Percentiles rank a stretch among this genome's conserved stretches.
Evolutionary conservation across 1,140 invertebrate species (phyloP).

Genomic region (Drosophila repleta): DNA sequence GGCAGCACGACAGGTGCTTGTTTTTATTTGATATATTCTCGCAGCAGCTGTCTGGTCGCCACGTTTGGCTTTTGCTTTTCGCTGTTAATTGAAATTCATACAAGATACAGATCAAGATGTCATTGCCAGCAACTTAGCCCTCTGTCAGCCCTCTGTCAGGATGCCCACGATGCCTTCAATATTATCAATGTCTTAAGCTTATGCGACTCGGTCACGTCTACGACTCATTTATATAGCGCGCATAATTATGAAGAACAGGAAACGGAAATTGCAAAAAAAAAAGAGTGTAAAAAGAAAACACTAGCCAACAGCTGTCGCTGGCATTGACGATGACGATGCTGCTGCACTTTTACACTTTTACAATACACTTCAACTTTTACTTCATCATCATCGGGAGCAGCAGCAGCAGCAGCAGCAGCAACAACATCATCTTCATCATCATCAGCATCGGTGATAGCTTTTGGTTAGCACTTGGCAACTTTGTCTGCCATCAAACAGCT

Average conservation of each 20-base stretch:
- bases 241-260: constrained; percentile 70
- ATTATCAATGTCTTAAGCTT: constrained; percentile 38
- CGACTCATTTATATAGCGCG: constrained; percentile 58
- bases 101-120: constrained; percentile 71
- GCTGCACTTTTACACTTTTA: constrained; percentile 60
- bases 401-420: constrained; percentile 6
- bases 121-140: constrained; percentile 41
- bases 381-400: constrained; percentile 40
- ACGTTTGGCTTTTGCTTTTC: constrained; percentile 61
- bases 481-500: constrained; percentile 56
- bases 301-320: constrained; percentile 29
- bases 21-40: constrained; percentile 46
- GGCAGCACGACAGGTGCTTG: constrained; percentile 54
- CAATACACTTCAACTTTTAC: constrained; percentile 64
- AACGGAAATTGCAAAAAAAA: constrained; percentile 64
- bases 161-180: constrained; percentile 36
- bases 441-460: constrained; percentile 67
- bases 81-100: constrained; percentile 78
- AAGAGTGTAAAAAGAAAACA: constrained; percentile 20
- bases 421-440: constrained; percentile 37
- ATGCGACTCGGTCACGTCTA: constrained; percentile 26
- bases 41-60: constrained; percentile 43
- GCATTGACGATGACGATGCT: constrained; percentile 33
- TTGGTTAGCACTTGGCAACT: constrained; percentile 73
- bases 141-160: neutral